Conservation (phyloP, 2,797 vertebrate species). For the Aythya fuligula region DNA sequence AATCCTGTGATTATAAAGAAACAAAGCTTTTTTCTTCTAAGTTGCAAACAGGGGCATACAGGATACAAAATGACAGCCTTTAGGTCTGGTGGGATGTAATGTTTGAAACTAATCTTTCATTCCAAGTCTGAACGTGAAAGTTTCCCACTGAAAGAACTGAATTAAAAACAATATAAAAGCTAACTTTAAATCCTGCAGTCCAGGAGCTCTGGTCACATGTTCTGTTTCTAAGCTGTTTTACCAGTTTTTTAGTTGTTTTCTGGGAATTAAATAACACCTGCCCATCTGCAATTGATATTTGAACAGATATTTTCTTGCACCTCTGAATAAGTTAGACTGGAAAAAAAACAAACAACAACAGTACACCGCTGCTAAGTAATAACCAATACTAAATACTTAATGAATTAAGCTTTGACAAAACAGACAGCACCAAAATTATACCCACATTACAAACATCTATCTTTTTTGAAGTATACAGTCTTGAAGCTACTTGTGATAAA, state of each 20-base stretch:
- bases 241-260: background rate
- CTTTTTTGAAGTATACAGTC: background rate
- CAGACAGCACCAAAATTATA: background rate
- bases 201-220: slow-evolving; percentile 15
- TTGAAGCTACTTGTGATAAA: background rate
- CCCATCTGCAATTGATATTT: background rate
- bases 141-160: slow-evolving; percentile 39
- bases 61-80: background rate
- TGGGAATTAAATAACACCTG: background rate
- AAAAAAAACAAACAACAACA: no score
- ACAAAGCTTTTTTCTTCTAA: background rate
- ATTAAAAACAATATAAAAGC: slow-evolving; percentile 11
- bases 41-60: background rate
- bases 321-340: background rate
- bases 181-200: slow-evolving; percentile 39
- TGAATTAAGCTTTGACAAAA: background rate
- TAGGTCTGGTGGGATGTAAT: background rate
- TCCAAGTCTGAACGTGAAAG: background rate
- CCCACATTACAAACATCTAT: background rate
- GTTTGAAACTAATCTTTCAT: background rate
- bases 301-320: background rate
- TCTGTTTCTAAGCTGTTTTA: slow-evolving; percentile 20
- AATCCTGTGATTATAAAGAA: background rate
- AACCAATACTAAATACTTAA: background rate
- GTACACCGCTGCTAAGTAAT: background rate